phyloP scores from a whole-genome alignment of 2,113 vertebrate species.

The Suricata suricatta region DNA sequence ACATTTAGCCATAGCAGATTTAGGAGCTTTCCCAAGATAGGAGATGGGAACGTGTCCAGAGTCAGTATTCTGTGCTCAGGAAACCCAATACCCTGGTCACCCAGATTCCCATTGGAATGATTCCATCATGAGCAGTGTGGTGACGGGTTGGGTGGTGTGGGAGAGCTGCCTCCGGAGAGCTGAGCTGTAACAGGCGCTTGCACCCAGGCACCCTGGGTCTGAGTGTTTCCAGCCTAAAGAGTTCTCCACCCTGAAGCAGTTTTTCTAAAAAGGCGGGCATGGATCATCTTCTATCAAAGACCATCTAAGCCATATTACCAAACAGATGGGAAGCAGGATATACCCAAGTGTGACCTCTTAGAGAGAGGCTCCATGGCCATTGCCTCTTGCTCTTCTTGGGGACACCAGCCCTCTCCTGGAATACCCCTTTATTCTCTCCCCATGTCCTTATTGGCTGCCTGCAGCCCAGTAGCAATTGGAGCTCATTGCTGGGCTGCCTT shows the following conservation, averaged over 20 bases:
- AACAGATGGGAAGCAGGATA: not conserved
- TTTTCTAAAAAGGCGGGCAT: not conserved
- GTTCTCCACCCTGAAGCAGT: not conserved
- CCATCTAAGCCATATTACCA: not conserved
- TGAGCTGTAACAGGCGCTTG: not conserved
- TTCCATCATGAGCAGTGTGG: not conserved
- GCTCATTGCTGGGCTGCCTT: not conserved
- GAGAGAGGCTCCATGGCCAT: not conserved
- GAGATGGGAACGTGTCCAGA: not conserved
- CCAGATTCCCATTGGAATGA: rapidly evolving
- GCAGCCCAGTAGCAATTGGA: not conserved
- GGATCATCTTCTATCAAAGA: not conserved
- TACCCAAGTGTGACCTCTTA: not conserved
- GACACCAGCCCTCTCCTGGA: not conserved
- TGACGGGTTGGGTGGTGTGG: not conserved
- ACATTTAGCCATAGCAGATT: not conserved
- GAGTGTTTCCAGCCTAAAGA: not conserved
- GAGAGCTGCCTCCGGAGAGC: not conserved
- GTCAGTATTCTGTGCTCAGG: not conserved
- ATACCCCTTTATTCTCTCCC: not conserved
- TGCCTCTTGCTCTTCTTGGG: not conserved
- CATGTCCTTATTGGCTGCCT: not conserved
- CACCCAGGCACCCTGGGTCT: not conserved
- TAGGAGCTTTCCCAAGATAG: not conserved
- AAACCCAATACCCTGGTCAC: not conserved